Base-by-base conservation (phyloP, 2,113 vertebrate species). In the Vidua chalybeata region DNA sequence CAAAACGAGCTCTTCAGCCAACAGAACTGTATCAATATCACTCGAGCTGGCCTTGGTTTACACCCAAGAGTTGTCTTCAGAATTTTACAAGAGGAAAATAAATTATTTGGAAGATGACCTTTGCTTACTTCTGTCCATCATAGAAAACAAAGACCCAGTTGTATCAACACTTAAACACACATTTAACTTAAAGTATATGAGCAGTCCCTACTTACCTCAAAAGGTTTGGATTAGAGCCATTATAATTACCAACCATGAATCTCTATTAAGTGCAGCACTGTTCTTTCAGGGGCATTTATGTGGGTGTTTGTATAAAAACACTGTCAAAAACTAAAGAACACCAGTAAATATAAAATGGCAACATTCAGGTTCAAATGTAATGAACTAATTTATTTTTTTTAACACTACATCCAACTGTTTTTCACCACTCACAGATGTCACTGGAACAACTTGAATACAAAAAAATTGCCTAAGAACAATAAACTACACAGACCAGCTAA, bases 311-410 rank as follows among this genome's bases (percentile, higher is more conserved):
- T 93, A 93, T 92, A 95, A 96, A 96, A 95, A 96, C 89, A 94
- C 84, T 93, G 84, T 95, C 87, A 95, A 96, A 94, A 92, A 62
- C 84, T 66, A 94, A 90, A 58, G 79, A 94, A 85, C 59, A 71
- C 87, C 87, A 90, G 84, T 83, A 94, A 96, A 94, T 84, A 90
- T 58, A 39, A 94, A 94, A 96, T 35, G 73, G 85, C 59, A 94
- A 93, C 81, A 56, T 58, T 89, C 63, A 93, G 87, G 89, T 94
- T 95, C 68, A 95, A 93, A 96, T 88, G 92, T 93, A 96, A 82
- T 73, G 81, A 92, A 95, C 96, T 96, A 85, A 81, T 97, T 96
- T 96, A 97, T 95, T 97, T 90, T 96, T 96, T 95, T 89, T 63
- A 93, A 76, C 82, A 51, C 78, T 89, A 72, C 75, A 89, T 92